Conservation (phyloP, 2,113 vertebrate genomes). For the Regulus satrapa region DNA sequence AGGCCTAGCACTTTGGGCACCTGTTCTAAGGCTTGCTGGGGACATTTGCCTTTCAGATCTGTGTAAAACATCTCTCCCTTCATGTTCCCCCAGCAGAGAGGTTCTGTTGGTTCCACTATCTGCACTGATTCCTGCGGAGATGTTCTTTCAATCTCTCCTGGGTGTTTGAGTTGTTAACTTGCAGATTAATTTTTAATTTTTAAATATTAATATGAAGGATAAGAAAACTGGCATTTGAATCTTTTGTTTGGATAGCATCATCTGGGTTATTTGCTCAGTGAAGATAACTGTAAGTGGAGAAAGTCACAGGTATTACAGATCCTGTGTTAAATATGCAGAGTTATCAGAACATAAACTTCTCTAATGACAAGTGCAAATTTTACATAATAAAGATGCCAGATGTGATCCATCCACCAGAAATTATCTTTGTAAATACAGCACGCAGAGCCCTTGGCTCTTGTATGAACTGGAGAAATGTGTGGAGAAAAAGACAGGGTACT, state of each 20-base stretch:
- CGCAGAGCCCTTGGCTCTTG: background rate
- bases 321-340: background rate
- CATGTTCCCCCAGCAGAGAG: background rate
- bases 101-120: background rate
- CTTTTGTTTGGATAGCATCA: slow-evolving; percentile 24
- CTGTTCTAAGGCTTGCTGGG: background rate
- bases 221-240: background rate
- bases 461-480: background rate
- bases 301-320: background rate
- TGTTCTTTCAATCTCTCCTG: background rate
- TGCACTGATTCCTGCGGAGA: background rate
- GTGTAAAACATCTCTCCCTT: background rate
- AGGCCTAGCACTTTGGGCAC: background rate
- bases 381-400: background rate
- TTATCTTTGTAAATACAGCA: background rate
- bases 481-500: background rate
- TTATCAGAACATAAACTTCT: slow-evolving; percentile 48
- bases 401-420: background rate
- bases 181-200: background rate
- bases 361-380: slow-evolving; percentile 12
- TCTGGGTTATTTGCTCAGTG: slow-evolving; percentile 20
- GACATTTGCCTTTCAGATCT: background rate
- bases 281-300: background rate
- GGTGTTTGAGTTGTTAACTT: background rate
- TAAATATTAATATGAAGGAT: slow-evolving; percentile 19